Evolutionary conservation across 2,797 vertebrate genomes (phyloP).

Genomic region (Sparidentex hasta): DNA sequence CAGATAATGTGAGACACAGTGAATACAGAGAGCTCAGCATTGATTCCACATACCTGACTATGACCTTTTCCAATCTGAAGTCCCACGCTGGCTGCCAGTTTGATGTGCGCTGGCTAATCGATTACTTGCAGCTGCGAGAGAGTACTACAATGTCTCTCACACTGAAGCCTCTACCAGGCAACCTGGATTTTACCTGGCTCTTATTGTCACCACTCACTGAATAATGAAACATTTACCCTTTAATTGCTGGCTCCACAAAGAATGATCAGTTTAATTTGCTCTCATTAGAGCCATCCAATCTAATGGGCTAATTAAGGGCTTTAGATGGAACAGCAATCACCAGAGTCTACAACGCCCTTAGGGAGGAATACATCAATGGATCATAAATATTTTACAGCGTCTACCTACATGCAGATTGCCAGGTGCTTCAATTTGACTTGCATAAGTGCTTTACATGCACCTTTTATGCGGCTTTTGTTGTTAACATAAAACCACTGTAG

Average conservation of each 20-base stretch:
- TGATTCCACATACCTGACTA: constrained; percentile 81
- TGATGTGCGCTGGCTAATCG: constrained; percentile 79
- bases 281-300: constrained; percentile 79
- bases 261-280: constrained; percentile 83
- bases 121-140: constrained; percentile 68
- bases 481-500: constrained; percentile 48
- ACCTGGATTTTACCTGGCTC: constrained; percentile 64
- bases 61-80: constrained; percentile 85
- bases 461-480: constrained; percentile 56
- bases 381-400: constrained; percentile 83
- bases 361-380: constrained; percentile 77
- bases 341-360: constrained; percentile 64
- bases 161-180: constrained; percentile 48
- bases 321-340: constrained; percentile 78
- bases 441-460: constrained; percentile 62
- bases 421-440: constrained; percentile 67
- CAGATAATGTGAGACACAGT: constrained; percentile 72
- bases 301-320: constrained; percentile 84
- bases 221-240: constrained; percentile 84
- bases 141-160: constrained; percentile 59
- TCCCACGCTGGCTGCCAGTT: constrained; percentile 72
- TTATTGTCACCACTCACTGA: constrained; percentile 66
- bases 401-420: constrained; percentile 74
- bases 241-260: constrained; percentile 76
- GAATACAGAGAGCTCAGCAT: constrained; percentile 82